A percentile compares a stretch with the other conserved stretches of the same genome.
These are phyloP conservation scores for Helogale parvula DNA, from an alignment of 2,113 vertebrate genomes.

Conservation along the genomic window DNA sequence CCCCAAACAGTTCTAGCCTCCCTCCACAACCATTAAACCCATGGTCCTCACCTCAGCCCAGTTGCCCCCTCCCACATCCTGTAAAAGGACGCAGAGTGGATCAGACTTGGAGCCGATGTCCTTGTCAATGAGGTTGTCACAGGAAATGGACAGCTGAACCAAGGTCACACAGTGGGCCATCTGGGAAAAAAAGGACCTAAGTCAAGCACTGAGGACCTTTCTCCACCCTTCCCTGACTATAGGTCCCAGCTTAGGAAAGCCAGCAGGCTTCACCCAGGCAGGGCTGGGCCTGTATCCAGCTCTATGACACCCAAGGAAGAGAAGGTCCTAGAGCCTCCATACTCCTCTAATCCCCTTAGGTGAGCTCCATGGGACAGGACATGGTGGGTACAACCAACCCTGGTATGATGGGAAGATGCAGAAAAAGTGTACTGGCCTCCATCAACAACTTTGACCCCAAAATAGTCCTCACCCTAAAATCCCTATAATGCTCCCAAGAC, in stretches of 20 bases:
- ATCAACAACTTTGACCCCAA: background rate
- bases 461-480: background rate
- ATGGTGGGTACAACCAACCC: background rate
- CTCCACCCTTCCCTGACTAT: background rate
- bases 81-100: slow-evolving; percentile 93
- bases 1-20: background rate
- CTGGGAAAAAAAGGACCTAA: slow-evolving; percentile 80
- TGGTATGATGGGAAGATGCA: background rate
- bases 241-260: background rate
- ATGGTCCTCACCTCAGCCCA: slow-evolving; percentile 91
- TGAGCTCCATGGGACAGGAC: background rate
- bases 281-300: background rate
- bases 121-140: slow-evolving; percentile 91
- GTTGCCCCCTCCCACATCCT: slow-evolving; percentile 86
- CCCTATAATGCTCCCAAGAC: background rate
- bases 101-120: slow-evolving; percentile 94
- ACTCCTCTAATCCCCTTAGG: background rate
- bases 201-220: slow-evolving; percentile 20
- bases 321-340: background rate
- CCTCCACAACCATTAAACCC: background rate
- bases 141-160: slow-evolving; percentile 92
- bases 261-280: background rate
- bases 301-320: background rate
- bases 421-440: background rate
- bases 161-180: slow-evolving; percentile 93